Evolutionary conservation across 2,113 vertebrate genomes (phyloP).

Genomic region (Seriola aureovittata): DNA sequence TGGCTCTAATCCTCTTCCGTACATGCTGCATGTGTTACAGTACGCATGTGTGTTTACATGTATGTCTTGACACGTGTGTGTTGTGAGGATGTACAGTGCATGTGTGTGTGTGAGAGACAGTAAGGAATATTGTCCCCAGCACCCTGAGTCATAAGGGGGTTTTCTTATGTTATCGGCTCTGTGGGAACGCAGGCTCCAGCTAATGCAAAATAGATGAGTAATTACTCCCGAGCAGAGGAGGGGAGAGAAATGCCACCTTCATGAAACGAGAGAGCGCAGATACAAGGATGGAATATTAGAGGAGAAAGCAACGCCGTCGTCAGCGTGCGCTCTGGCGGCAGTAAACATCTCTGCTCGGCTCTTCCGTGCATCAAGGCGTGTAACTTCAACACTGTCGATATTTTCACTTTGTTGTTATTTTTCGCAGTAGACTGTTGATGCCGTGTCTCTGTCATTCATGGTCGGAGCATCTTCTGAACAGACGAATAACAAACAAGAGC

Average conservation of each 20-base stretch:
- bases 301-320: background rate
- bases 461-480: background rate
- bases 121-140: background rate
- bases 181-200: slow-evolving; percentile 9
- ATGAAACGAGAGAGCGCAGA: slow-evolving; percentile 9
- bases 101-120: background rate
- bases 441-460: too few species aligned
- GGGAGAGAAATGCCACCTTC: slow-evolving; percentile 18
- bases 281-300: background rate
- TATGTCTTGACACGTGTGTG: background rate
- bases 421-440: too few species aligned
- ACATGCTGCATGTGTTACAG: slow-evolving; percentile 9
- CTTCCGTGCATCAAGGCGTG: background rate
- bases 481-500: background rate
- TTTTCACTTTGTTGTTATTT: too few species aligned
- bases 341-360: background rate
- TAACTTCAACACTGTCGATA: slow-evolving; percentile 6
- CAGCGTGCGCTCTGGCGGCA: too few species aligned
- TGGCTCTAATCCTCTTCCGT: too few species aligned
- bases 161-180: slow-evolving; percentile 14
- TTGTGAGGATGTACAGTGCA: background rate
- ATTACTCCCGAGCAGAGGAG: slow-evolving; percentile 34
- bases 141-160: background rate
- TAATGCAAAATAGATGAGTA: slow-evolving; percentile 55
- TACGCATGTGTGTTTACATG: background rate